These are phyloP conservation scores for Pipistrellus kuhlii DNA, from an alignment of 2,797 vertebrate species.

Conservation along the genomic window DNA sequence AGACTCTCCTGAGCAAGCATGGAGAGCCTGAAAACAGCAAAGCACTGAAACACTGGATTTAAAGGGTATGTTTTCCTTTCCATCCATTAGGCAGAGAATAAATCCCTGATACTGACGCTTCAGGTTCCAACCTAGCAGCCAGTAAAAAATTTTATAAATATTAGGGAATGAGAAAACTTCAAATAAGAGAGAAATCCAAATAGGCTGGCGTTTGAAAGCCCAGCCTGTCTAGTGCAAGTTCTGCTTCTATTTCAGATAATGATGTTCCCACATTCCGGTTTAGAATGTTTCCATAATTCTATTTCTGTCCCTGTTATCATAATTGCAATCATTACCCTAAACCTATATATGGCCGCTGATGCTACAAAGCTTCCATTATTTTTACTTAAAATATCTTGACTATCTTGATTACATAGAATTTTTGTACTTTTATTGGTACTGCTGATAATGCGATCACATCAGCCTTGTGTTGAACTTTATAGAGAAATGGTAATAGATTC, in stretches of 20 bases:
- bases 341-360: neutral
- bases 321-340: neutral
- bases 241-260: constrained; percentile 14
- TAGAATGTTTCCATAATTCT: constrained; percentile 41
- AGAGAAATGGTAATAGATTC: neutral
- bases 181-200: neutral
- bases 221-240: neutral
- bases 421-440: neutral
- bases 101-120: neutral
- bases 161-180: neutral
- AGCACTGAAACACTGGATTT: neutral
- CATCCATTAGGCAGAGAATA: neutral
- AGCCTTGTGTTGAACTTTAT: neutral
- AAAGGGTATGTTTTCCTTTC: neutral
- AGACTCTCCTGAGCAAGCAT: neutral
- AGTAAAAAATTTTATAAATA: neutral
- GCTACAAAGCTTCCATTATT: neutral
- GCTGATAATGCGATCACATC: neutral
- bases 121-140: neutral
- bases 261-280: neutral
- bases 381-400: neutral
- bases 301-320: constrained; percentile 10
- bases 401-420: neutral
- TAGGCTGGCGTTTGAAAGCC: neutral
- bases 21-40: neutral